These are phyloP conservation scores for Bovichtus variegatus DNA, from an alignment of 2,797 vertebrate genomes.

Conservation along the genomic window DNA sequence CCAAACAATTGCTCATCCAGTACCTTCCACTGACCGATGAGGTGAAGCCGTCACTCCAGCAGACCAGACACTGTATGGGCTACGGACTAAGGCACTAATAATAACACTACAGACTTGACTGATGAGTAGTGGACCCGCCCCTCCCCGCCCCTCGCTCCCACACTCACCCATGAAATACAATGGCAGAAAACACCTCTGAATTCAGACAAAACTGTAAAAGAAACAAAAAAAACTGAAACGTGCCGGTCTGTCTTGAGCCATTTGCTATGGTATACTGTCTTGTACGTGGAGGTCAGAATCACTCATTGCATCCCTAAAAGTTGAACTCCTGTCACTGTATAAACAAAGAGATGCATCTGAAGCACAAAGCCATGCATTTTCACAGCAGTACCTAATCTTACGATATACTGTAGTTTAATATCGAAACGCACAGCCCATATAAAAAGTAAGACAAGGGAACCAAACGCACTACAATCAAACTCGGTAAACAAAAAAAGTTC, in stretches of 20 bases:
- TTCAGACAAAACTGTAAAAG: slow-evolving; percentile 25
- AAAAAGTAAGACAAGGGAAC: slow-evolving; percentile 59
- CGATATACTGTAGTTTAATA: slow-evolving; percentile 50
- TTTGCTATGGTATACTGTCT: slow-evolving; percentile 21
- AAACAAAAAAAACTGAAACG: neutral
- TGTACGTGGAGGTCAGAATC: slow-evolving; percentile 41
- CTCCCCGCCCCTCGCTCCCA: neutral
- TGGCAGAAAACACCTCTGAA: slow-evolving; percentile 41
- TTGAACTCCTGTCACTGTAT: slow-evolving; percentile 16
- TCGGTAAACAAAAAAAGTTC: slow-evolving; percentile 57
- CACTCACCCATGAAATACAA: slow-evolving; percentile 42
- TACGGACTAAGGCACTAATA: slow-evolving; percentile 86
- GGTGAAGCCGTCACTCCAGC: slow-evolving; percentile 64
- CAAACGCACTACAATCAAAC: slow-evolving; percentile 66
- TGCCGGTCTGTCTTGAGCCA: slow-evolving; percentile 21
- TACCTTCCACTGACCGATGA: slow-evolving; percentile 54
- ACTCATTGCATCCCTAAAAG: slow-evolving; percentile 35
- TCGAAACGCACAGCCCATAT: slow-evolving; percentile 49
- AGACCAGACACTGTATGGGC: slow-evolving; percentile 71
- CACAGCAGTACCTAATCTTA: slow-evolving; percentile 67
- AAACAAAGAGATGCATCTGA: slow-evolving; percentile 46
- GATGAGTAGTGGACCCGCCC: slow-evolving; percentile 56
- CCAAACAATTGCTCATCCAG: slow-evolving; percentile 34
- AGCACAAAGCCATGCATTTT: slow-evolving; percentile 78
- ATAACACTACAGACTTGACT: slow-evolving; percentile 76